These are phyloP conservation scores for Oreocharis arfaki DNA, from an alignment of 2,113 vertebrate species.

Conservation along the genomic window DNA sequence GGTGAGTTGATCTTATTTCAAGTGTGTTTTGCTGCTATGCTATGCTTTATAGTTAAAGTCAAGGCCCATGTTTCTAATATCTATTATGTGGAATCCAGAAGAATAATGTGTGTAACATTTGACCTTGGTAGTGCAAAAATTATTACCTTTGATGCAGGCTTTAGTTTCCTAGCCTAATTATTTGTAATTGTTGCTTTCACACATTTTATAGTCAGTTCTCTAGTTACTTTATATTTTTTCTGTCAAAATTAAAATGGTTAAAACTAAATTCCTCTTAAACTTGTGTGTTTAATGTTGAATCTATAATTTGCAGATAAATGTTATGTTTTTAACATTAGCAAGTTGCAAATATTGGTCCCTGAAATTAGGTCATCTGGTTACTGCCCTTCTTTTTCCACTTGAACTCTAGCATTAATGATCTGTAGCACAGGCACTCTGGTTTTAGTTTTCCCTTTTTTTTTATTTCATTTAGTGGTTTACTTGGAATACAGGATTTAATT, in stretches of 20 bases:
- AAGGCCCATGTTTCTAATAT: background rate
- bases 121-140: background rate
- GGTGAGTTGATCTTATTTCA: background rate
- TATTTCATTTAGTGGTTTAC: background rate
- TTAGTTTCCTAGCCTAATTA: background rate
- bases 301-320: background rate
- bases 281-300: background rate
- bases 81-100: background rate
- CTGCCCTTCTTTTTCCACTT: slow-evolving; percentile 39
- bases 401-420: background rate
- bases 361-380: slow-evolving; percentile 4
- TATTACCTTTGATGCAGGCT: background rate
- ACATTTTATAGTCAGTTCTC: background rate
- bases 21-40: background rate
- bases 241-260: background rate
- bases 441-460: background rate
- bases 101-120: background rate
- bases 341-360: background rate
- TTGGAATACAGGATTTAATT: background rate
- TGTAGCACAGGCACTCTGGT: background rate
- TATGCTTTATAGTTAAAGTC: background rate
- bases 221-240: background rate
- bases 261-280: background rate
- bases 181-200: background rate
- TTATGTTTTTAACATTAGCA: background rate